Base-by-base conservation (phyloP, 2,113 vertebrate species). In the Crotophaga sulcirostris region DNA sequence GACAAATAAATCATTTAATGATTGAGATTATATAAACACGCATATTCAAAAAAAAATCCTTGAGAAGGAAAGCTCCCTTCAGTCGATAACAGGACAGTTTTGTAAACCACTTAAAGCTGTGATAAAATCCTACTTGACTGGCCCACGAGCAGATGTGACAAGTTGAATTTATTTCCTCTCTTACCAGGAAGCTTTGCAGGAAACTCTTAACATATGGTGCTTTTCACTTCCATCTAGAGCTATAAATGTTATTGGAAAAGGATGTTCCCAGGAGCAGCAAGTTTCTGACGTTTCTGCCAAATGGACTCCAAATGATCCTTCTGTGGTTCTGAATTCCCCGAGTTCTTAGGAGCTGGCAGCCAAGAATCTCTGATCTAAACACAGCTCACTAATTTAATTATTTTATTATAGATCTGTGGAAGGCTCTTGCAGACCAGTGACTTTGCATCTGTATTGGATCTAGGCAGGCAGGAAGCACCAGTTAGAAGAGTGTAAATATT, bases 91-190 rank as follows among this genome's bases (percentile, higher is more conserved):
- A 98, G 98, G 98, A 98, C 97, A 98, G 98, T 99, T 99, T 98
- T 98, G 98, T 98, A 99, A 99, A 98, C 98, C 98, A 98, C 98
- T 98, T 98, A 98, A 98, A 98, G 98, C 98, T 98, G 97, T 97
- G 98, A 99, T 98, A 98, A 99, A 98, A 99, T 98, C 98, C 98
- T 98, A 94, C 98, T 98, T 98, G 98, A 98, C 98, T 98, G 98
- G 98, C 97, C 97, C 97, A 97, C 42, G 85, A 99, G 98, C 98
- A 98, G 98, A 99, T 99, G 99, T 99, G 99, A 99, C 99, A 98
- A 98, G 98, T 98, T 98, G 98, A 99, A 99, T 99, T 98, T 98
- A 99, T 99, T 98, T 98, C 98, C 97, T 97, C 95, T 98, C 97
- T 98, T 98, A 98, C 98, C 98, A 98, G 98, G 97, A 99, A 98